These are phyloP conservation scores for Drosophila hamatofila DNA, from an alignment of 2,888 invertebrate species.

Conservation along the genomic window DNA sequence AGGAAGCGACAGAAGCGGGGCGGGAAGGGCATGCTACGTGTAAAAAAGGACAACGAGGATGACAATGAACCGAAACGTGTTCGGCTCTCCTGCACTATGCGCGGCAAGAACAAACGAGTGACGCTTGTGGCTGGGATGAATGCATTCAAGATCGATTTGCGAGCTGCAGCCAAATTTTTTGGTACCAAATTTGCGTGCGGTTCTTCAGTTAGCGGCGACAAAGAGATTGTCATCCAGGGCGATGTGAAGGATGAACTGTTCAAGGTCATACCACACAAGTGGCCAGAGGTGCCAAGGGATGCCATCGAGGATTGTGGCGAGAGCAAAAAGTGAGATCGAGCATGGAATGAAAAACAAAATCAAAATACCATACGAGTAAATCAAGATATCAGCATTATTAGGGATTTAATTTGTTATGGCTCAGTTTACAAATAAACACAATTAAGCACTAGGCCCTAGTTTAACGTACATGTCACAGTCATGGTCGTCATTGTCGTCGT, in stretches of 20 bases:
- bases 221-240: conserved; percentile 48
- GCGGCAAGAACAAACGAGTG: conserved; percentile 54
- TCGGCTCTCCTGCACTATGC: conserved; percentile 32
- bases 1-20: conserved; percentile 51
- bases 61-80: conserved; percentile 31
- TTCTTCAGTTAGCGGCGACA: conserved; percentile 39
- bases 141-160: conserved; percentile 47
- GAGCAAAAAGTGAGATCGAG: conserved; percentile 16
- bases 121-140: conserved; percentile 40
- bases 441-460: conserved; percentile 45
- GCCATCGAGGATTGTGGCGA: conserved; percentile 39
- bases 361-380: conserved; percentile 7
- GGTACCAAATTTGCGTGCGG: conserved; percentile 52
- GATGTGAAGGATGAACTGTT: conserved; percentile 45
- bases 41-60: conserved; percentile 29
- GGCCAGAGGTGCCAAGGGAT: conserved; percentile 26
- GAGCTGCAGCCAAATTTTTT: conserved; percentile 50
- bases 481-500: conserved; percentile 39
- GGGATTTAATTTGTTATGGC: conserved; percentile 64
- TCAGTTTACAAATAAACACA: conserved; percentile 59
- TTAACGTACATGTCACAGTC: conserved; percentile 63
- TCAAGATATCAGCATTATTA: conserved; percentile 44
- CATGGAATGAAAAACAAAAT: not conserved
- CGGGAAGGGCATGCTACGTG: conserved; percentile 39
- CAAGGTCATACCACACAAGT: conserved; percentile 45